Base-by-base conservation (phyloP, 37 sponge, comb jelly and placozoan species). In the Chondrilla cf. caribensis region DNA sequence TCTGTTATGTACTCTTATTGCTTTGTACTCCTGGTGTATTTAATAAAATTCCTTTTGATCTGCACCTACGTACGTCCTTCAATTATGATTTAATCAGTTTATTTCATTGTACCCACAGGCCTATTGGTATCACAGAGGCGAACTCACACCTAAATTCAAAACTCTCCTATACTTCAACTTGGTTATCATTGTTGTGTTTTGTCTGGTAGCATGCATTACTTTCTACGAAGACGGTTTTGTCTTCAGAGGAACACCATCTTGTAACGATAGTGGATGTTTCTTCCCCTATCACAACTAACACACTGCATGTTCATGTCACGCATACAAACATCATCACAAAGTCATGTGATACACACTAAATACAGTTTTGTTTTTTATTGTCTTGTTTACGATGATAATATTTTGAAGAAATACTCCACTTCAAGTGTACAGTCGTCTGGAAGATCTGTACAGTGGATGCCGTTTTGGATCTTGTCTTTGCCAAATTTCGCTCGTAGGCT, bases 371-470 rank as follows among this genome's bases (percentile, higher is more conserved):
- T 47, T 47, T 47, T 62, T 62, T 62, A 62, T 62, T 28, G 29
- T 9, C 15, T 62, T 62, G 64, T n/a, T 62, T 62, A 73, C 36
- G 76, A 73, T 73, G 76, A 40, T 42, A 73, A 40, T 18, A 95
- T 95, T 22, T 85, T 83, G 81, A 95, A 95, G 83, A 95, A 91
- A 79, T 95, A 95, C 81, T 95, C 90, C 31, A 94, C 87, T 67
- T 98, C 99, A 29, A 98, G 82, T 2, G 60, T 39, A 28, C 84
- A 86, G 81, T 98, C 99, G 14, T 98, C 99, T 14, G 96, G 92
- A 0, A 98, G 87, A 84, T 98, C 99, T 41, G 96, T 93, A 68
- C 99, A 98, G 85, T 98, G 99, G 2, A 98, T 66, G 26, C 90
- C 96, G 88, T 98, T 98, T 76, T 81, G 80, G 36, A 98, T 82